Conservation (phyloP, 2,888 invertebrate species). For the Bunonema sp. region DNA sequence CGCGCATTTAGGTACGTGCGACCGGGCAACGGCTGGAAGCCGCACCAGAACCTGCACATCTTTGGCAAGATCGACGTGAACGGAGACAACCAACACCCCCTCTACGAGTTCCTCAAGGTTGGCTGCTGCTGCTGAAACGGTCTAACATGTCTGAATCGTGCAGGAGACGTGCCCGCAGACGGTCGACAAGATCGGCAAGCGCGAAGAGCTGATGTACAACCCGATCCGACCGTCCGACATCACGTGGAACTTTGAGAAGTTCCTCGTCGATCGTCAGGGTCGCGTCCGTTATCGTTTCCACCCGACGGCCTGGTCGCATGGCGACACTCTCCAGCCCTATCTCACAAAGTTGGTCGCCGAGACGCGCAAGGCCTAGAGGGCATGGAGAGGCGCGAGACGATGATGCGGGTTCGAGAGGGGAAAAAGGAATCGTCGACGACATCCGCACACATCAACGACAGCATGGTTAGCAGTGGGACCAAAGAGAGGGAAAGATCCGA, state of each 20-base stretch:
- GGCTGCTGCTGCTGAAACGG: not conserved
- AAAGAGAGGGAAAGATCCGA: too few species aligned
- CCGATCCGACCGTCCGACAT: conserved; percentile 35
- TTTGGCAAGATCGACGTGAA: conserved; percentile 44
- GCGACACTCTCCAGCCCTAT: conserved; percentile 33
- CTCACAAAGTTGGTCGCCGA: conserved; percentile 27
- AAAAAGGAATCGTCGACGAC: too few species aligned
- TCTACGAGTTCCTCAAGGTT: conserved; percentile 44
- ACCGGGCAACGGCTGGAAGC: conserved; percentile 42
- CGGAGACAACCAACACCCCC: conserved; percentile 42
- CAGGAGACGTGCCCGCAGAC: conserved; percentile 43
- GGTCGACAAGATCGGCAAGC: conserved; percentile 34
- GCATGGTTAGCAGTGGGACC: too few species aligned
- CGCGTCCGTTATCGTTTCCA: conserved; percentile 43
- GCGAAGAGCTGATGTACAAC: conserved; percentile 41
- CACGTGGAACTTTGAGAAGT: conserved; percentile 44
- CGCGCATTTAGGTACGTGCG: too few species aligned
- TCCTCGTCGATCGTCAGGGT: conserved; percentile 41
- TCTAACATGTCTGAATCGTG: conserved; percentile 4
- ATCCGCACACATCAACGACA: too few species aligned
- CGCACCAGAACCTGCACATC: conserved; percentile 42
- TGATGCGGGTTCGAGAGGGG: too few species aligned
- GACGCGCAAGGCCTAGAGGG: conserved; percentile 7
- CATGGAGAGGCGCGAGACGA: too few species aligned
- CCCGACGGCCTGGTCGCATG: conserved; percentile 42